These are phyloP conservation scores for Xestia sexstrigata DNA, from an alignment of 2,888 invertebrate species.

Conservation along the genomic window DNA sequence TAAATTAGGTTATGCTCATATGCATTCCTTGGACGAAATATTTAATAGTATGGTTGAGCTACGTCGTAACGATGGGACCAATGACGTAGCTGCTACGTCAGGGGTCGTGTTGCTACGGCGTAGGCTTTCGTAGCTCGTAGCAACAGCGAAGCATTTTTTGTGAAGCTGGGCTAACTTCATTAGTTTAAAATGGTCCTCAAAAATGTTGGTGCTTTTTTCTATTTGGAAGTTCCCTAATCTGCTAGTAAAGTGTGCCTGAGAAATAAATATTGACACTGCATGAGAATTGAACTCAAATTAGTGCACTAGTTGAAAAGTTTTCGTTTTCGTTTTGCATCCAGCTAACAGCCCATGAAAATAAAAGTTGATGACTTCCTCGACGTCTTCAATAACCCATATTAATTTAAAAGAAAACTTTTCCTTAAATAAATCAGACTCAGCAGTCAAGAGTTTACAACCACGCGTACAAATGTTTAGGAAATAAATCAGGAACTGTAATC, in stretches of 20 bases:
- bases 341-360: neutral
- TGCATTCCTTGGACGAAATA: conserved; percentile 22
- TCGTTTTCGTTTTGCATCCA: neutral
- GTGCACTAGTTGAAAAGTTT: neutral
- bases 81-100: conserved; percentile 34
- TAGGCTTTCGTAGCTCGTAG: conserved; percentile 28
- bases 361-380: too few species aligned
- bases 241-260: neutral
- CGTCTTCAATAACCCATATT: neutral
- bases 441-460: neutral
- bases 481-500: neutral
- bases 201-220: too few species aligned
- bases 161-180: neutral
- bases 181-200: neutral
- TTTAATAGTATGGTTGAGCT: conserved; percentile 1
- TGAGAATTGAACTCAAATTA: neutral
- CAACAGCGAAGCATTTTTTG: neutral
- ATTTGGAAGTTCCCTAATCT: neutral
- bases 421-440: neutral
- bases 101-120: conserved; percentile 22
- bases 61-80: conserved; percentile 16
- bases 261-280: neutral
- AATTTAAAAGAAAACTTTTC: conserved; percentile 17
- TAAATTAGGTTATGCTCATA: neutral
- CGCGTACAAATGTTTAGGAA: conserved; percentile 10